A percentile compares a stretch with the other conserved stretches of the same genome.
Conservation (phyloP, 2,888 invertebrate genomes). For the Sphinx pinastri region DNA sequence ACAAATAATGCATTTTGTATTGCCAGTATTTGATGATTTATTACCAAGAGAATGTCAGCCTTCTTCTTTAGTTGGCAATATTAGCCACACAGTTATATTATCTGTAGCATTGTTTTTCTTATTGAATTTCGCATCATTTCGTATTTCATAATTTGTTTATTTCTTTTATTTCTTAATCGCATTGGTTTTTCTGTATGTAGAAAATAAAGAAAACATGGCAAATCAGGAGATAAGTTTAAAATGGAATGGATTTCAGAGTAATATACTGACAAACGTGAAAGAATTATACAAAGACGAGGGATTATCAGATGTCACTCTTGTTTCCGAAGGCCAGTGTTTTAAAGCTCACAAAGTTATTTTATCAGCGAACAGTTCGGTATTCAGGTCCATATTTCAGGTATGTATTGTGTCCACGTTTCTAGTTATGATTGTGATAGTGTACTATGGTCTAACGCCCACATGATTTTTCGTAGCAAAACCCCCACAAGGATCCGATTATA, state of each 20-base stretch:
- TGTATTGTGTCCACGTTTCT: slow-evolving; percentile 29
- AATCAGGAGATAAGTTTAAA: slow-evolving; percentile 87
- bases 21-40: not conserved
- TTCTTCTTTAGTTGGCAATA: not conserved
- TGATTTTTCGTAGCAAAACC: slow-evolving; percentile 86
- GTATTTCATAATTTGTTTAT: slow-evolving; percentile 36
- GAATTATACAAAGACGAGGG: slow-evolving; percentile 86
- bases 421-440: slow-evolving; percentile 19
- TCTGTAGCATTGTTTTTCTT: slow-evolving; percentile 43
- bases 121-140: slow-evolving; percentile 45
- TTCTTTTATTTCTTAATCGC: slow-evolving; percentile 46
- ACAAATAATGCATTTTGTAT: too few species aligned
- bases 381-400: slow-evolving; percentile 86
- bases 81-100: slow-evolving; percentile 2
- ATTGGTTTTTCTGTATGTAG: slow-evolving; percentile 26
- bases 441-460: slow-evolving; percentile 65
- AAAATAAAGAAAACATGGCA: slow-evolving; percentile 48
- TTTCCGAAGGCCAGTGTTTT: slow-evolving; percentile 86
- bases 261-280: slow-evolving; percentile 86
- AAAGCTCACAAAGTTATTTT: slow-evolving; percentile 88
- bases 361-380: slow-evolving; percentile 87
- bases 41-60: not conserved
- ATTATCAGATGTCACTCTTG: slow-evolving; percentile 87
- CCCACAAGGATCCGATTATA: slow-evolving; percentile 89
- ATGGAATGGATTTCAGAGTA: slow-evolving; percentile 88